phyloP scores from a whole-genome alignment of 2,113 vertebrate genomes.

The Barbus barbus region DNA sequence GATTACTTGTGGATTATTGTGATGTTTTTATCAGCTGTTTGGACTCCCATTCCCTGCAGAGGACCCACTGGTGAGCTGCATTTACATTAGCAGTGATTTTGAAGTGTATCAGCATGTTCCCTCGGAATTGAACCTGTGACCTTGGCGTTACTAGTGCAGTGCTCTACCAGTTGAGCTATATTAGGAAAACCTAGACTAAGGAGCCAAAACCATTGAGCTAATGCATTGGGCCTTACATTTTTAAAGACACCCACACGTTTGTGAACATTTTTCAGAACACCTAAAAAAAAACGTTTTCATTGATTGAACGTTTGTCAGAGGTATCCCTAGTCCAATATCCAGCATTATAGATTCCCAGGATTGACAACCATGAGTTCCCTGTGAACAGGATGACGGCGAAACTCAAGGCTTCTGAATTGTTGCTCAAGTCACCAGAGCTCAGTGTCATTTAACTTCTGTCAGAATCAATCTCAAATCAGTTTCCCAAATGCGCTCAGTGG shows the following conservation, averaged over 20 bases:
- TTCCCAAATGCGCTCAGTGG: conserved; percentile 26
- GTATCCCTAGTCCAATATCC: conserved; percentile 39
- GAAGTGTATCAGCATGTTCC: not conserved
- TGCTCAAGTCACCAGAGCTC: conserved; percentile 40
- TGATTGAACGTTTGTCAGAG: conserved; percentile 46
- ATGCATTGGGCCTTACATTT: too few relatives aligned
- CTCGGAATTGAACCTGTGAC: not conserved
- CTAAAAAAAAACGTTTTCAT: not conserved
- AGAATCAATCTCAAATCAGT: conserved; percentile 47
- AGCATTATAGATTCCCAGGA: conserved; percentile 19
- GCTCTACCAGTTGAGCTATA: not conserved
- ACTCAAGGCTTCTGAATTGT: conserved; percentile 42
- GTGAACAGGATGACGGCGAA: not conserved
- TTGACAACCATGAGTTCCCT: conserved; percentile 42
- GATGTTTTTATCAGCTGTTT: too few relatives aligned
- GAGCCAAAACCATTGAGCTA: too few relatives aligned
- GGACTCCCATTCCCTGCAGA: too few relatives aligned
- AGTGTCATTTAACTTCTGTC: conserved; percentile 56
- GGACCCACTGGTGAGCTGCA: too few relatives aligned
- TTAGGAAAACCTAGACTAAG: not conserved
- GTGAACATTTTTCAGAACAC: not conserved
- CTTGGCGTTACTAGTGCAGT: too few relatives aligned
- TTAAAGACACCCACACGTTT: not conserved
- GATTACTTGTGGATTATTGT: too few relatives aligned
- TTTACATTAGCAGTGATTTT: not conserved